phyloP scores from a whole-genome alignment of 2,113 vertebrate genomes.

The Dicaeum eximium region DNA sequence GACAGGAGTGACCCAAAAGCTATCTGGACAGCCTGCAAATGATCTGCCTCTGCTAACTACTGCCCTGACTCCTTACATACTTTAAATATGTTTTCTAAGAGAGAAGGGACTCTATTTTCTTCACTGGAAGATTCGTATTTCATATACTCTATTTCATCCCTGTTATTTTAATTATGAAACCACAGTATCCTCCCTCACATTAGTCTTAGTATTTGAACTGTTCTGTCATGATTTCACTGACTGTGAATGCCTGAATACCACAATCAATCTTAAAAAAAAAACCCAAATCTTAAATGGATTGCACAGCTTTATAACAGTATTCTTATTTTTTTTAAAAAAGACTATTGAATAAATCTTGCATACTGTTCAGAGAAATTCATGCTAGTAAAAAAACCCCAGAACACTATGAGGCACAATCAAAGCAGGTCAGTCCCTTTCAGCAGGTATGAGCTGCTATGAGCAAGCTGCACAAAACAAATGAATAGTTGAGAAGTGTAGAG shows the following conservation, averaged over 20 bases:
- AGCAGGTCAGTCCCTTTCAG: background rate
- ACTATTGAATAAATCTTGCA: background rate
- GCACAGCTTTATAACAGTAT: background rate
- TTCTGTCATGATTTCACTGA: background rate
- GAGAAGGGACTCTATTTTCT: background rate
- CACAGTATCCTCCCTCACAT: background rate
- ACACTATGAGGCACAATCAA: background rate
- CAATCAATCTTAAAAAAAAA: background rate
- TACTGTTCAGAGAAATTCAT: background rate
- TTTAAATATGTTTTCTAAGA: background rate
- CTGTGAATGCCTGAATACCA: background rate
- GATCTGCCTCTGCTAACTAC: background rate
- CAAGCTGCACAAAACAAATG: background rate
- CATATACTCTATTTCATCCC: background rate
- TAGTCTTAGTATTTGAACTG: background rate
- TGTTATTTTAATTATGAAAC: background rate
- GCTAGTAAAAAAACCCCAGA: background rate
- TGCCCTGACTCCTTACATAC: background rate
- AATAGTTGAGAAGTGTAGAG: background rate
- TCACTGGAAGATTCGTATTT: background rate
- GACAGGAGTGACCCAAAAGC: background rate
- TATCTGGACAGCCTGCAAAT: background rate
- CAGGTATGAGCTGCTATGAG: background rate
- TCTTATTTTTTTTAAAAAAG: background rate
- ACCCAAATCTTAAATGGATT: background rate